Conservation (phyloP, 2,888 invertebrate species). For the Melikaiella ostensackeni region DNA sequence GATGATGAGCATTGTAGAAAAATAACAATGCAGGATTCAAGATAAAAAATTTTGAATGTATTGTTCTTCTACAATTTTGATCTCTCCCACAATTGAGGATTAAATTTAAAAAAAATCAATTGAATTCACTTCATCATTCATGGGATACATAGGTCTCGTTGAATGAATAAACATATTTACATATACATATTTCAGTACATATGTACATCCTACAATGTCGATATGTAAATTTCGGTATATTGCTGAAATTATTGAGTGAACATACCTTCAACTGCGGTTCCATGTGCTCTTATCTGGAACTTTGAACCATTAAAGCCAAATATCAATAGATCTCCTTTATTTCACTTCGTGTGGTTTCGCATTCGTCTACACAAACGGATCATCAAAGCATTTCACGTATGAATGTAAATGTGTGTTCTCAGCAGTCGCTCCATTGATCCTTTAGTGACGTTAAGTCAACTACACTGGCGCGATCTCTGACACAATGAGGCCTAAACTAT, state of each 20-base stretch:
- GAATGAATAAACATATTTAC: too few relatives aligned
- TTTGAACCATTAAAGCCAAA: too few relatives aligned
- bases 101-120: too few relatives aligned
- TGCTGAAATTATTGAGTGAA: not conserved
- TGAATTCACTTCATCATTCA: too few relatives aligned
- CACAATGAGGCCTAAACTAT: slow-evolving; percentile 24
- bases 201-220: too few relatives aligned
- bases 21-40: too few relatives aligned
- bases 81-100: too few relatives aligned
- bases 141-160: too few relatives aligned
- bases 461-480: slow-evolving; percentile 7
- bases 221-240: not conserved
- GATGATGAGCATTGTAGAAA: too few relatives aligned
- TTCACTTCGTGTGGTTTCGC: not conserved
- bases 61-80: too few relatives aligned
- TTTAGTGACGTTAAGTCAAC: slow-evolving; percentile 33
- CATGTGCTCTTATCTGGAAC: not conserved
- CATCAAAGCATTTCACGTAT: slow-evolving; percentile 33
- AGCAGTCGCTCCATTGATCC: slow-evolving; percentile 27
- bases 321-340: not conserved
- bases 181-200: too few relatives aligned
- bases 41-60: too few relatives aligned
- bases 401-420: slow-evolving; percentile 24
- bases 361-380: slow-evolving; percentile 9
- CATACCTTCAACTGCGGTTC: not conserved